phyloP scores from a whole-genome alignment of 2,888 invertebrate genomes.

The Alsophila aescularia region DNA sequence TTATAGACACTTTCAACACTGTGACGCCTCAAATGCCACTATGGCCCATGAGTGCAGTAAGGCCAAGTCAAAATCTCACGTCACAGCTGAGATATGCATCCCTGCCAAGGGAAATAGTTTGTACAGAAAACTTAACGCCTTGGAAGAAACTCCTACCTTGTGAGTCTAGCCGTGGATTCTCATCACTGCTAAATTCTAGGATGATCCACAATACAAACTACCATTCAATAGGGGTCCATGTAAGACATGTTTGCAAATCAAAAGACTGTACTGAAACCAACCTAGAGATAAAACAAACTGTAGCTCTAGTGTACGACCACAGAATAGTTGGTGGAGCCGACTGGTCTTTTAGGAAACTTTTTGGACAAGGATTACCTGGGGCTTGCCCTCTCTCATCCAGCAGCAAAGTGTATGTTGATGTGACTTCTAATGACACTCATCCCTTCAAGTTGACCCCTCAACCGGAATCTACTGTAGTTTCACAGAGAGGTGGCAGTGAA shows the following conservation, averaged over 20 bases:
- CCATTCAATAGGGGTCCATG: conserved; percentile 94
- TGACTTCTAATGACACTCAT: conserved; percentile 86
- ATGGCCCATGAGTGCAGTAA: conserved; percentile 88
- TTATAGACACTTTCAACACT: conserved; percentile 93
- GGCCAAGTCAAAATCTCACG: conserved; percentile 74
- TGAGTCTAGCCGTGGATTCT: conserved; percentile 94
- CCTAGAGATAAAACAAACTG: conserved; percentile 92
- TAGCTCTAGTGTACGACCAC: conserved; percentile 94
- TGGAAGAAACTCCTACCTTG: conserved; percentile 99
- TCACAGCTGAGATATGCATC: conserved; percentile 91
- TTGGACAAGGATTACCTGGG: conserved; percentile 93
- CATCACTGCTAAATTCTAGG: conserved; percentile 94
- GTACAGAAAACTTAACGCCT: conserved; percentile 99
- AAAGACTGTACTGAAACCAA: conserved; percentile 85
- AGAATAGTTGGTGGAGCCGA: conserved; percentile 87
- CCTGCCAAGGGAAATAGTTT: conserved; percentile 98
- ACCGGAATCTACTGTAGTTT: conserved; percentile 84
- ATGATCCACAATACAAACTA: conserved; percentile 96
- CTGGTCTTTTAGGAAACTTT: conserved; percentile 94
- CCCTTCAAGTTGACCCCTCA: conserved; percentile 86
- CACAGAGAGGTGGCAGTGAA: conserved; percentile 88
- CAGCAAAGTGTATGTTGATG: conserved; percentile 93
- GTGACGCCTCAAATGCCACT: conserved; percentile 93
- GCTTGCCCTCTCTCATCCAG: conserved; percentile 91
- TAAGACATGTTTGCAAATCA: conserved; percentile 90